Conservation (phyloP, 2,113 vertebrate genomes). For the Campylomormyrus numenius region DNA sequence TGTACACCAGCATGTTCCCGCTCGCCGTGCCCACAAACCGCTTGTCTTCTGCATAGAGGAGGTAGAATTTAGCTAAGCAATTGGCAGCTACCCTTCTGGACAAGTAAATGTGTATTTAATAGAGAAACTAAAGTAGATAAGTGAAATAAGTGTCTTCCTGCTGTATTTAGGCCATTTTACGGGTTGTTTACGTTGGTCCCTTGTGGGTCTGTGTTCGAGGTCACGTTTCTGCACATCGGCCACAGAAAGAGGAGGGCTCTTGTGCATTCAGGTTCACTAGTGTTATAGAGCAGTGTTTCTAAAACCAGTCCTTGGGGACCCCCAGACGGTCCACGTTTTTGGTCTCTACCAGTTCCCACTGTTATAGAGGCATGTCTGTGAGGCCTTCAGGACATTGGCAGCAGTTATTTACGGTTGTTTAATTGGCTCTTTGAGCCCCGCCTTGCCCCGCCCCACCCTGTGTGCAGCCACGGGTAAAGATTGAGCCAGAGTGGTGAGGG, state of each 20-base stretch:
- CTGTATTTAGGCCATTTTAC: not conserved
- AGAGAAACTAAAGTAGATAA: not conserved
- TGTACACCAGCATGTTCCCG: not conserved
- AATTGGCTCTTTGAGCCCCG: not conserved
- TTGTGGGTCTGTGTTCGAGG: not conserved
- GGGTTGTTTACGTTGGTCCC: not conserved
- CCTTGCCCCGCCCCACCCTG: not conserved
- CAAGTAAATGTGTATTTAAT: not conserved
- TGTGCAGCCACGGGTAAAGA: not conserved
- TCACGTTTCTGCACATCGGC: not conserved
- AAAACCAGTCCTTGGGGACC: no score
- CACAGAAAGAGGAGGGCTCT: not conserved
- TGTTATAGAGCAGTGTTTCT: not conserved
- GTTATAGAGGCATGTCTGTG: not conserved
- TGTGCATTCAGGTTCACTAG: not conserved
- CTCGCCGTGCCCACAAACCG: not conserved
- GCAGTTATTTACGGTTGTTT: constrained; percentile 1
- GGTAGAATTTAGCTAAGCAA: not conserved
- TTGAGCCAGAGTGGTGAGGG: not conserved
- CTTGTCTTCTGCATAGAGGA: not conserved
- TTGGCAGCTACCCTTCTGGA: not conserved
- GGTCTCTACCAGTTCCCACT: no score
- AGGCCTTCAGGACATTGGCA: not conserved
- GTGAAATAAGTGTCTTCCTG: not conserved
- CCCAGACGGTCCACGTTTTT: no score